Evolutionary conservation across 2,888 invertebrate species (phyloP).

Genomic region (Tromatobia lineatoria): DNA sequence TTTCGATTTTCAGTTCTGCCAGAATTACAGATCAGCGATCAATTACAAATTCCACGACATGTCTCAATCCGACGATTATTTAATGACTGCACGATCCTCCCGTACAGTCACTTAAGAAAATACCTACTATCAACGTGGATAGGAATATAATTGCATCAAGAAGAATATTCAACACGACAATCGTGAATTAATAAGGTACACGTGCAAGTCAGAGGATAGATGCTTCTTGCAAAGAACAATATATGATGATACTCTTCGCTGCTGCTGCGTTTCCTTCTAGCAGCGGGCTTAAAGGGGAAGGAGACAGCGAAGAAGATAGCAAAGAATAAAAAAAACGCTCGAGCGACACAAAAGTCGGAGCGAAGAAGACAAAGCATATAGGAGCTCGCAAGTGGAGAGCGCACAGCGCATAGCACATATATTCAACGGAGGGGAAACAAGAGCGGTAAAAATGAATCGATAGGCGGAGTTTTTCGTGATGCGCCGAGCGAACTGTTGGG

Average conservation of each 20-base stretch:
- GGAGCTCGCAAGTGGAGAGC: slow-evolving; percentile 21
- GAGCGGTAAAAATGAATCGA: slow-evolving; percentile 85
- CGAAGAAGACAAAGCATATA: slow-evolving; percentile 16
- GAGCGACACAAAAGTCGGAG: slow-evolving; percentile 25
- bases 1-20: neutral
- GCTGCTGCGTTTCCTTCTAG: slow-evolving; percentile 22
- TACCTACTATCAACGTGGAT: neutral
- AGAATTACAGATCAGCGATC: neutral
- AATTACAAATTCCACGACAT: neutral
- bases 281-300: neutral
- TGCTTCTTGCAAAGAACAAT: slow-evolving; percentile 2
- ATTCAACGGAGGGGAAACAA: slow-evolving; percentile 75
- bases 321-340: slow-evolving; percentile 53
- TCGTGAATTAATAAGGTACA: slow-evolving; percentile 41
- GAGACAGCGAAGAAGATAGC: slow-evolving; percentile 43
- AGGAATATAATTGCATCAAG: slow-evolving; percentile 3
- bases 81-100: neutral
- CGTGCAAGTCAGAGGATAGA: slow-evolving; percentile 24
- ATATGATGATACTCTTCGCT: slow-evolving; percentile 7
- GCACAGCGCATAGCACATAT: neutral
- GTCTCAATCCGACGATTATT: neutral
- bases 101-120: neutral
- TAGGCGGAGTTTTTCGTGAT: slow-evolving; percentile 85
- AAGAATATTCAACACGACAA: slow-evolving; percentile 18
- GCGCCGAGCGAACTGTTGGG: slow-evolving; percentile 75